A percentile compares a stretch with the other conserved stretches of the same genome.
These are phyloP conservation scores for Callyntrura guangdongensis DNA, from an alignment of 2,888 invertebrate species.

Conservation along the genomic window DNA sequence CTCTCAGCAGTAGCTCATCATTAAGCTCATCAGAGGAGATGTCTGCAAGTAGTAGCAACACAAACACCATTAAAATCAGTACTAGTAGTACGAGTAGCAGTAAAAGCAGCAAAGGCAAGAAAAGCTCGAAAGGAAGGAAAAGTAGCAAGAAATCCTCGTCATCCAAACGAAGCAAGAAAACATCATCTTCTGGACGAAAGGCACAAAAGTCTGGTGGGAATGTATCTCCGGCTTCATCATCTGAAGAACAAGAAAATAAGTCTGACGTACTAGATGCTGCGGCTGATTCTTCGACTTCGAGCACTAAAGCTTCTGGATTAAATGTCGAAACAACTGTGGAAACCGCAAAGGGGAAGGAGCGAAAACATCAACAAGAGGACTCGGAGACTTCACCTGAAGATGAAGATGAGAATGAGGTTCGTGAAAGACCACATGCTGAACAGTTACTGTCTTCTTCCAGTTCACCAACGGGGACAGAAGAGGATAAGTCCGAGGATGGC, in stretches of 20 bases:
- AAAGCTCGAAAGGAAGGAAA: constrained; percentile 59
- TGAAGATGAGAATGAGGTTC: constrained; percentile 14
- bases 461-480: background rate
- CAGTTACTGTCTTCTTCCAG: constrained; percentile 41
- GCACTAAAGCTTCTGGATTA: constrained; percentile 16
- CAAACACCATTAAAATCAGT: constrained; percentile 51
- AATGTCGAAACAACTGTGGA: background rate
- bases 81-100: constrained; percentile 45
- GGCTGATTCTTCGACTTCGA: constrained; percentile 73
- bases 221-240: constrained; percentile 32
- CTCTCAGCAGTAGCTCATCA: constrained; percentile 55
- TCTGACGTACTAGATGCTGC: constrained; percentile 71
- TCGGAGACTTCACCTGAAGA: constrained; percentile 31
- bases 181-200: constrained; percentile 34
- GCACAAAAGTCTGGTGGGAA: constrained; percentile 48
- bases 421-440: constrained; percentile 41
- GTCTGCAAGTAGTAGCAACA: constrained; percentile 55
- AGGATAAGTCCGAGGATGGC: constrained; percentile 31
- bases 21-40: constrained; percentile 63
- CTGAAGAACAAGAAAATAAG: constrained; percentile 64
- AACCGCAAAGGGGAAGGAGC: constrained; percentile 11
- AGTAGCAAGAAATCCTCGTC: constrained; percentile 63
- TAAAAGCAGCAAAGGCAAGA: constrained; percentile 42
- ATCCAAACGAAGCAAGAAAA: constrained; percentile 31
- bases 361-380: constrained; percentile 31